phyloP scores from a whole-genome alignment of 64 coral and sea anemone species.

The Hydrozoanthus tunicans region DNA sequence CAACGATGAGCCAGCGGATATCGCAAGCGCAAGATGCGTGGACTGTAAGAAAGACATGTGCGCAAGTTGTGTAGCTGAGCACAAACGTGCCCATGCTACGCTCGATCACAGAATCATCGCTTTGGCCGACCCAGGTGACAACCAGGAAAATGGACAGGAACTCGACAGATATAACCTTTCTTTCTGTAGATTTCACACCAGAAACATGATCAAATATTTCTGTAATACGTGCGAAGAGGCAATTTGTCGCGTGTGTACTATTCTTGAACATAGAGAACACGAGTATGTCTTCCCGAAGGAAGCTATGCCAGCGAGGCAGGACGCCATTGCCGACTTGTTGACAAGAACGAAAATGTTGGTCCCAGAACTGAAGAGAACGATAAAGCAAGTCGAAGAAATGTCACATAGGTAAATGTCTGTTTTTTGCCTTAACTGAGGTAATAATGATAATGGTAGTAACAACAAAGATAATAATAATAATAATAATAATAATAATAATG shows the following conservation, averaged over 20 bases:
- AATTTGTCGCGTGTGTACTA: slow-evolving; percentile 95
- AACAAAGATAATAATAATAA: not conserved
- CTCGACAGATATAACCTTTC: slow-evolving; percentile 89
- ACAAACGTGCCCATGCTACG: slow-evolving; percentile 86
- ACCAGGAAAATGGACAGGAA: slow-evolving; percentile 57
- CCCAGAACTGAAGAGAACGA: slow-evolving; percentile 77
- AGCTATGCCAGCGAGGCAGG: slow-evolving; percentile 69
- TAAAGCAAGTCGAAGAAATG: slow-evolving; percentile 78
- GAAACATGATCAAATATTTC: slow-evolving; percentile 99
- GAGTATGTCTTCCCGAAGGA: slow-evolving; percentile 87
- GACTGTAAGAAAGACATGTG: slow-evolving; percentile 91
- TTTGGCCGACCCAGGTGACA: slow-evolving; percentile 36
- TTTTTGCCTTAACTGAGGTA: not conserved
- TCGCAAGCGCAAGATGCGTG: slow-evolving; percentile 94
- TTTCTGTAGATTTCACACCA: slow-evolving; percentile 95
- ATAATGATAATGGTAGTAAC: no score
- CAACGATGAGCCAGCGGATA: slow-evolving; percentile 63
- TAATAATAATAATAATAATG: not conserved
- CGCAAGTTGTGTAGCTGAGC: slow-evolving; percentile 86
- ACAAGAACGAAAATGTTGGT: slow-evolving; percentile 68
- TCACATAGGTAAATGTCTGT: slow-evolving; percentile 41
- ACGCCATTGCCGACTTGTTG: slow-evolving; percentile 70
- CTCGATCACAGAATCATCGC: slow-evolving; percentile 83
- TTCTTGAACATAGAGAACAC: slow-evolving; percentile 94
- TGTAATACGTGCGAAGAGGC: slow-evolving; percentile 97